Evolutionary conservation across 2,888 invertebrate species (phyloP), one percentile per base, ranked within the genome.

Genomic region (Amphipoea oculea): DNA sequence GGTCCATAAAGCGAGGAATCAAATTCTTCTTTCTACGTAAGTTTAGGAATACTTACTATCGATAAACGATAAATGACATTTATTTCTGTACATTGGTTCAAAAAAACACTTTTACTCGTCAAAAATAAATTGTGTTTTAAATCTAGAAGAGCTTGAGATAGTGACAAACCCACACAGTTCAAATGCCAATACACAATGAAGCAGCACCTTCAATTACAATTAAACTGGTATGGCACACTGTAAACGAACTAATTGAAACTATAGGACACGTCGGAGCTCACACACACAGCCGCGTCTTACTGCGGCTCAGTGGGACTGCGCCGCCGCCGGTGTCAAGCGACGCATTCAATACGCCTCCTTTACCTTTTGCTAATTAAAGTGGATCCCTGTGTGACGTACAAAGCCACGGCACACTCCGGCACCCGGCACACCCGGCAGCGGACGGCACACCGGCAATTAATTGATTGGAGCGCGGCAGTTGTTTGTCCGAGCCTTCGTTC

Each of bases 381-480:
- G 76, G 42, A 62, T 66, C 36, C 60, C 70, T 74, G 76, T 76
- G 80, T 66, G 80, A 42, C 71, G 76, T 67, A 75, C 45, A 48
- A 75, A 60, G 45, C 45, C 51, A 40, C 69, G 75, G 77, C 83
- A 87, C 48, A 51, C 67, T 68, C 12, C 51, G 63, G 79, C 65
- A 69, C 57, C 57, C 65, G 71, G 74, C 81, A 84, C 78, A 78
- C 76, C 67, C 54, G 54, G 76, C 71, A 66, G 62, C 62, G 62
- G 45, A n/a, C 75, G 48, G 67, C 63, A 70, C 82, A 77, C 69
- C 71, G 73, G 79, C 84, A 89, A 83, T 83, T 83, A 88, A 88
- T 89, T 89, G 88, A 88, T 89, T 83, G 82, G 68, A 78, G 85
- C 79, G 63, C 69, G 83, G 78, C 86, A 76, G 83, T 78, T 87